Evolutionary conservation across 2,113 vertebrate genomes (phyloP), one percentile per base, ranked within the genome.

Genomic region (Acrocephalus kingi): DNA sequence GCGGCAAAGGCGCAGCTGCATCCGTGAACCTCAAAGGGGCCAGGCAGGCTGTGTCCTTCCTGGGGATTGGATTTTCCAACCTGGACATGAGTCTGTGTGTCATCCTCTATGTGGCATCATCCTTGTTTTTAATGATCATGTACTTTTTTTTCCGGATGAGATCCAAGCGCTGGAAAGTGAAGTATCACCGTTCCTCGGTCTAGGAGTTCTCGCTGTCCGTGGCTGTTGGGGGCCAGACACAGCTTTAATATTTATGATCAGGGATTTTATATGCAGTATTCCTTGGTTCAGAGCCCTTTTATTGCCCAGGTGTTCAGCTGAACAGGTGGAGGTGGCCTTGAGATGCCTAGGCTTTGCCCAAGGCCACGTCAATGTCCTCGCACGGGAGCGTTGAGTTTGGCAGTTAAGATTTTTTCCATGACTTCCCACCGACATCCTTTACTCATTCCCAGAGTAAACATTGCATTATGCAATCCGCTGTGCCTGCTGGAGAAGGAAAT

Each of bases 81-180:
- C 92, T 99, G 45, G 99, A 99, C 98, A 99, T 99, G 99, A 99
- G 99, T 90, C 98, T 99, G 7, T 99, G 99, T 28, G 98, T 99
- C 71, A 85, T 99, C 17, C 98, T 99, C 2, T 99, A 99, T 5
- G 96, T 98, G 27, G 98, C 97, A 51, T 99, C 99, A 1, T 99
- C 98, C 63, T 51, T 99, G 43, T 98, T 99, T 84, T 94, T 99
- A 41, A 99, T 99, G 98, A 78, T 99, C n/a, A 98, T 99, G 98
- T 99, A 98, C 98, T 99, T 99, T 89, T 99, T 99, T 94, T 99
- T 99, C 96, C 98, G 98, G 8, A 89, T 99, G 84, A 98, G 99
- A 3, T 98, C 99, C 58, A 98, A 97, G 76, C 97, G 98, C 22
- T 98, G 99, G 99, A 99, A 98, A 24, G 95, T 98, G 21, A 97